phyloP scores from a whole-genome alignment of 30 jellyfish, hydroid and myxozoan genomes.

The Aurelia sp. region DNA sequence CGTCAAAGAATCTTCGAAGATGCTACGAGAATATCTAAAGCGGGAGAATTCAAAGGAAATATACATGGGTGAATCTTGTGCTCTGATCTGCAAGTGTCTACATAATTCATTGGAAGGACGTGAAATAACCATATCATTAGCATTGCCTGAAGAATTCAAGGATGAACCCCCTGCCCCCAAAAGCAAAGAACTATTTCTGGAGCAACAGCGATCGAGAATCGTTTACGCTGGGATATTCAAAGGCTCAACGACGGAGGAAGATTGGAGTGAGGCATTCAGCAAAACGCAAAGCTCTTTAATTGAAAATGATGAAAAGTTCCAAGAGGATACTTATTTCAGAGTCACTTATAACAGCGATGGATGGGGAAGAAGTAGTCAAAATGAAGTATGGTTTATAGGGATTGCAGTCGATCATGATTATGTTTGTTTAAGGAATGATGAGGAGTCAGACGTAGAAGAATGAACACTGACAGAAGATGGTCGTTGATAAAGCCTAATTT shows the following conservation, averaged over 20 bases:
- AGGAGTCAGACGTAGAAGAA: not conserved
- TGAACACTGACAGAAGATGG: slow-evolving; percentile 2
- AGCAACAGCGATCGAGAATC: slow-evolving; percentile 71
- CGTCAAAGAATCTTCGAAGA: slow-evolving; percentile 36
- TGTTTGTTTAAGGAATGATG: slow-evolving; percentile 35
- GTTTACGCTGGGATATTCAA: slow-evolving; percentile 42
- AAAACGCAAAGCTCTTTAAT: not conserved
- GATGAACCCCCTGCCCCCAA: slow-evolving; percentile 80
- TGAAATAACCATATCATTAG: slow-evolving; percentile 70
- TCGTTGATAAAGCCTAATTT: not conserved
- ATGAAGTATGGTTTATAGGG: slow-evolving; percentile 81
- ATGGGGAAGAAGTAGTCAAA: slow-evolving; percentile 11
- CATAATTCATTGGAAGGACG: slow-evolving; percentile 5
- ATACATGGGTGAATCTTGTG: slow-evolving; percentile 19
- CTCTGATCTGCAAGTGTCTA: slow-evolving; percentile 21
- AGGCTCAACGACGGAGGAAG: slow-evolving; percentile 7
- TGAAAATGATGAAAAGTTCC: slow-evolving; percentile 56
- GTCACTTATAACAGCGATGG: slow-evolving; percentile 40
- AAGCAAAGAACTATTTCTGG: slow-evolving; percentile 46
- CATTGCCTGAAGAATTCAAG: slow-evolving; percentile 48
- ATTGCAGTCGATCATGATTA: slow-evolving; percentile 30
- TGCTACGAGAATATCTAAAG: slow-evolving; percentile 50
- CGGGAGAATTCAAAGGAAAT: slow-evolving; percentile 39
- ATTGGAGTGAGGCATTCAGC: slow-evolving; percentile 21
- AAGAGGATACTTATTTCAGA: slow-evolving; percentile 19